Percentiles rank a stretch among this genome's conserved stretches.
phyloP scores from a whole-genome alignment of 2,797 vertebrate species.

The Aphelocoma californica region DNA sequence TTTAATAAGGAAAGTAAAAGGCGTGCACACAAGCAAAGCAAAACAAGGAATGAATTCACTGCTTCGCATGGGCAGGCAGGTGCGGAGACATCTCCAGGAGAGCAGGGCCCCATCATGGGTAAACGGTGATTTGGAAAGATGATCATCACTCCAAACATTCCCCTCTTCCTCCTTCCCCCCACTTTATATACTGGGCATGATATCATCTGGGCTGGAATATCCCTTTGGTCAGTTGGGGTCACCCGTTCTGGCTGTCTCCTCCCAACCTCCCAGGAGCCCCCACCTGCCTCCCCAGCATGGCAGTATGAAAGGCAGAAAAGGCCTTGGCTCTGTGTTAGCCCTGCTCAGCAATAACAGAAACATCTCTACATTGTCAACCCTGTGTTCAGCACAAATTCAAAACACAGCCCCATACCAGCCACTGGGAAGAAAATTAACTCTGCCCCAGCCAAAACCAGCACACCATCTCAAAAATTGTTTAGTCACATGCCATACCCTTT shows the following conservation, averaged over 20 bases:
- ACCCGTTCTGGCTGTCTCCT: neutral
- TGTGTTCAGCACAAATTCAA: neutral
- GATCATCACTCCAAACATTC: neutral
- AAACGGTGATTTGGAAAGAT: accelerated
- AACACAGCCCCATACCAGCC: neutral
- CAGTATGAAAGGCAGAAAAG: accelerated
- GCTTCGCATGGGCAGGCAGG: neutral
- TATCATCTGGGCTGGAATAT: neutral
- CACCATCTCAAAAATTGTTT: neutral
- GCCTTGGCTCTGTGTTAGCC: accelerated
- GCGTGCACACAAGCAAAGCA: neutral
- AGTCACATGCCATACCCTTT: neutral
- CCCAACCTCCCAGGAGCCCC: neutral
- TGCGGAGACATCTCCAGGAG: neutral
- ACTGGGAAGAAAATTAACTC: neutral
- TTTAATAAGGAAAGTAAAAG: neutral
- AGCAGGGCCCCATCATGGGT: neutral
- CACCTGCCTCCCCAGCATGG: accelerated
- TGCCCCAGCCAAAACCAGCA: neutral
- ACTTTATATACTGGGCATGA: neutral
- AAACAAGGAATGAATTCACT: neutral
- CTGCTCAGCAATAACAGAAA: neutral
- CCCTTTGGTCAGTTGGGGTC: neutral
- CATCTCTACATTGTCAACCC: accelerated
- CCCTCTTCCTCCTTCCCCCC: neutral